These are phyloP conservation scores for Aphidius gifuensis DNA, from an alignment of 1,140 invertebrate species.

Conservation along the genomic window DNA sequence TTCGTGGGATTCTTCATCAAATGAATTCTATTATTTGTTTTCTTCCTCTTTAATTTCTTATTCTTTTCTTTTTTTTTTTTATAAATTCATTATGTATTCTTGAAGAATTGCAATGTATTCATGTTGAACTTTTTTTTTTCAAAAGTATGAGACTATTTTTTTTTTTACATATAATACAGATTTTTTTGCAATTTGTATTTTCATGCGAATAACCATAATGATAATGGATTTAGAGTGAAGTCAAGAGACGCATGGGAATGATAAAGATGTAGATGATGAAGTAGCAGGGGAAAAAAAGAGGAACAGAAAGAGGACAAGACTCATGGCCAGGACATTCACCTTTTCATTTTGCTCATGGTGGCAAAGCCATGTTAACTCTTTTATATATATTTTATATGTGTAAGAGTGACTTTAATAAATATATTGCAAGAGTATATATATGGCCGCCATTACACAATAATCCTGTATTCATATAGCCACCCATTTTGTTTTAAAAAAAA, in stretches of 20 bases:
- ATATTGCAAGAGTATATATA: background rate
- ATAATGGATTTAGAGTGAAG: constrained; percentile 4
- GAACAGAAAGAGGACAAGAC: constrained; percentile 26
- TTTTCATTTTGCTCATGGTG: constrained; percentile 26
- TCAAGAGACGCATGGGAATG: background rate
- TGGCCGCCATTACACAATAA: constrained; percentile 43
- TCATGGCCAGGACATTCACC: constrained; percentile 39
- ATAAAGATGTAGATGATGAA: no score
- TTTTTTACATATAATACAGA: no score
- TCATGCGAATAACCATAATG: background rate
- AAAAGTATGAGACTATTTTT: no score
- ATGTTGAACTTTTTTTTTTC: no score
- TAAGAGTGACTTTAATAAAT: background rate
- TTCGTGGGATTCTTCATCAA: no score
- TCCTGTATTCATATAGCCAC: constrained; percentile 18
- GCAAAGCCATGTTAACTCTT: constrained; percentile 18
- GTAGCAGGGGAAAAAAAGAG: constrained; percentile 19
- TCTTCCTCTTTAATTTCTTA: no score
- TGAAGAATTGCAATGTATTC: no score
- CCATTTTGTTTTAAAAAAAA: no score
- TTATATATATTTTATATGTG: constrained; percentile 6
- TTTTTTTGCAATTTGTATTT: background rate
- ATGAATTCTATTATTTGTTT: no score
- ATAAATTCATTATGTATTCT: no score
- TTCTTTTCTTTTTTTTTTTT: no score